Evolutionary conservation across 1,140 invertebrate species (phyloP).

Genomic region (Oppia nitens): DNA sequence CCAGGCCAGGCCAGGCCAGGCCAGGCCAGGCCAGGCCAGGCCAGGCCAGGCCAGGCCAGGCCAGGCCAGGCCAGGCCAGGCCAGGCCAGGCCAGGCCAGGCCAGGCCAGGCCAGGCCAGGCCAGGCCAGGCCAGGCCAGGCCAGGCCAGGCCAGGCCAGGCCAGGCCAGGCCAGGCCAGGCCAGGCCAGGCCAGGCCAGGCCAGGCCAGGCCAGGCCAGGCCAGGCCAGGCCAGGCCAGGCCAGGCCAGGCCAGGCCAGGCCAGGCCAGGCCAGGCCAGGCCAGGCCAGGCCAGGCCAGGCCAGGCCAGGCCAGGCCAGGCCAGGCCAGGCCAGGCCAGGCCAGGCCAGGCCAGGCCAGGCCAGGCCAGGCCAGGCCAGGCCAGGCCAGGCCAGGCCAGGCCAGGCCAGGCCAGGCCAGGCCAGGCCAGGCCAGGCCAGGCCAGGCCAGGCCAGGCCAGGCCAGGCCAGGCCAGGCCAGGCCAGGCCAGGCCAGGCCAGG

Average conservation of each 20-base stretch:
- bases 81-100: conserved; percentile 21
- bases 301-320: conserved; percentile 22
- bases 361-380: conserved; percentile 23
- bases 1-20: conserved; percentile 20
- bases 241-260: conserved; percentile 22
- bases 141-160: conserved; percentile 21
- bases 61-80: conserved; percentile 18
- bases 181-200: conserved; percentile 23
- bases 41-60: conserved; percentile 14
- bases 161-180: conserved; percentile 21
- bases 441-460: conserved; percentile 21
- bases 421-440: conserved; percentile 22
- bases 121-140: conserved; percentile 21
- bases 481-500: conserved; percentile 20
- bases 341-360: conserved; percentile 21
- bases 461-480: conserved; percentile 22
- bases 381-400: conserved; percentile 19
- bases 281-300: conserved; percentile 22
- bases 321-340: conserved; percentile 22
- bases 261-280: conserved; percentile 23
- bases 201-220: conserved; percentile 22
- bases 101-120: conserved; percentile 22
- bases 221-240: conserved; percentile 22
- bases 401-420: conserved; percentile 23
- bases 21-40: conserved; percentile 15